Base-by-base conservation (phyloP, 2,797 vertebrate genomes). In the Poeciliopsis presidionis region DNA sequence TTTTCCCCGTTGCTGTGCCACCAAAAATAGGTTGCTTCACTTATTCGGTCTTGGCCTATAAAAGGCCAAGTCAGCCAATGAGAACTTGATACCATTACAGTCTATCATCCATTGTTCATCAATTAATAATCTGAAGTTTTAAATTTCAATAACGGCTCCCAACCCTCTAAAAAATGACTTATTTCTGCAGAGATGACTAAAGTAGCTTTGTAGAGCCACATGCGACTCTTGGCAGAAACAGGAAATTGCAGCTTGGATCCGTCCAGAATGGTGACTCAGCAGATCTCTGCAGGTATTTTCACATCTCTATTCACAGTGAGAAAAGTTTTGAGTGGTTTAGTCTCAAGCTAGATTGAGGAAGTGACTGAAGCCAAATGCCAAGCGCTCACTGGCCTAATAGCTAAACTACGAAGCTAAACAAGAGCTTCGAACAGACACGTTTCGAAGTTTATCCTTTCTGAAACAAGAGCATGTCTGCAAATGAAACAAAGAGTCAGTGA, bases 401-500 rank as follows among this genome's bases (percentile, higher is more conserved):
- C 13, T 70, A 41, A 67, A 41, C 36, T 25, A 22, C 11, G 36
- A 25, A 41, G 63, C 1, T 41, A 13, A 67, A 41, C 20, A 22
- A 39, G 33, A 67, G 28, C 33, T 33, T 33, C 33, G 2, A 1
- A 39, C 7, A 12, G 33, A 25, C 25, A 2, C 13, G n/a, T 46
- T n/a, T 70, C 25, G 7, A 25, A 5, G 43, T 45, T 43, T 7
- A 46, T 43, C 9, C 22, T 25, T 30, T 30, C 25, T 33, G n/a
- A 30, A 14, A 33, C 28, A 28, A 59, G n/a, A 72, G 28, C 3
- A 13, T 20, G 25, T n/a, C 5, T 33, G 1, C 9, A 53, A 82
- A 82, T 2, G 80, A 87, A 75, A 4, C 81, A 78, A 33, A 77
- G n/a, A 84, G 43, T 72, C 22, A 8, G 57, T 53, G 84, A 61